Percentiles rank a stretch among this genome's conserved stretches.
These are phyloP conservation scores for Crenichthys baileyi DNA, from an alignment of 2,797 vertebrate genomes.

Conservation along the genomic window DNA sequence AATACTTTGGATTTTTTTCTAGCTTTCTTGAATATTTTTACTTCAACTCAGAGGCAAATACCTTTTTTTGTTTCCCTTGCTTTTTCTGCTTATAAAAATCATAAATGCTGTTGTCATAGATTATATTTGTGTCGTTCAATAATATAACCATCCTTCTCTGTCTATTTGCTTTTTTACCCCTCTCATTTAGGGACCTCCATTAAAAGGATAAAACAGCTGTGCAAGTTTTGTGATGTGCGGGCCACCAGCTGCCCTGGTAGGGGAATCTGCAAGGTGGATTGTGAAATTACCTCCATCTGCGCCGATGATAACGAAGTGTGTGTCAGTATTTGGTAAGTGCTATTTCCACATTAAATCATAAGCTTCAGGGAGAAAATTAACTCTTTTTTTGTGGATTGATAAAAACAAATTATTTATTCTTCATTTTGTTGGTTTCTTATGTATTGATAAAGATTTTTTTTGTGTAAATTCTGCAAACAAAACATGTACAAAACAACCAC, in stretches of 20 bases:
- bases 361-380: slow-evolving; percentile 16
- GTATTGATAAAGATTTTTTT: slow-evolving; percentile 11
- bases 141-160: background rate
- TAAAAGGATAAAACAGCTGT: slow-evolving; percentile 34
- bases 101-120: background rate
- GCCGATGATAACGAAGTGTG: slow-evolving; percentile 62
- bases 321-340: slow-evolving; percentile 77
- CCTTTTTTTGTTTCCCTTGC: slow-evolving; percentile 15
- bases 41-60: slow-evolving; percentile 32
- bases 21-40: slow-evolving; percentile 28
- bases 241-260: slow-evolving; percentile 60
- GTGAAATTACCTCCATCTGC: slow-evolving; percentile 68
- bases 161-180: background rate
- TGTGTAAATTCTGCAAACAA: slow-evolving; percentile 23
- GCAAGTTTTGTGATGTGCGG: slow-evolving; percentile 77
- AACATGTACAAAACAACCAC: slow-evolving; percentile 5
- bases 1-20: slow-evolving; percentile 48
- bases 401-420: background rate
- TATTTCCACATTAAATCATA: background rate
- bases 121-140: background rate
- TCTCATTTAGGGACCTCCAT: slow-evolving; percentile 45
- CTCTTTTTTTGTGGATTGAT: background rate
- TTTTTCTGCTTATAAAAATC: background rate
- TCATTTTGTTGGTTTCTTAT: slow-evolving; percentile 11
- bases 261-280: slow-evolving; percentile 67